These are phyloP conservation scores for Monarcha castaneiventris DNA, from an alignment of 2,113 vertebrate species.

Conservation along the genomic window DNA sequence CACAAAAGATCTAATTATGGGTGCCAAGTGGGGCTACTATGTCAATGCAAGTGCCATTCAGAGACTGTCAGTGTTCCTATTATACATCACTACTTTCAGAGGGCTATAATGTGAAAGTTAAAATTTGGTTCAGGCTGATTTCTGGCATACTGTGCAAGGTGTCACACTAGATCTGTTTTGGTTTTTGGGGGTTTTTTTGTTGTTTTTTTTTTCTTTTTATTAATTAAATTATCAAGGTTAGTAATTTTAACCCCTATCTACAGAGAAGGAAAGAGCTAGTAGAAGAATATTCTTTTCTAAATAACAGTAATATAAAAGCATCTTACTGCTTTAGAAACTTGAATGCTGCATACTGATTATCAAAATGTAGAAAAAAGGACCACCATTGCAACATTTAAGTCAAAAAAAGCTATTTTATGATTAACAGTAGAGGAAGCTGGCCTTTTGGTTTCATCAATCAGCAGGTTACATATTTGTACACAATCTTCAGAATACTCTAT, in stretches of 20 bases:
- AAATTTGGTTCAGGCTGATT: slow-evolving; percentile 65
- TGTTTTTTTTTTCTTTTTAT: slow-evolving; percentile 3
- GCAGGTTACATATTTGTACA: background rate
- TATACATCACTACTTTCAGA: slow-evolving; percentile 58
- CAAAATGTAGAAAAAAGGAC: background rate
- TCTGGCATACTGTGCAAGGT: slow-evolving; percentile 44
- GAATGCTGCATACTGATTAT: slow-evolving; percentile 4
- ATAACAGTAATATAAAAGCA: slow-evolving; percentile 13
- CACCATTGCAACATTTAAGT: background rate
- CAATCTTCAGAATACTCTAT: background rate
- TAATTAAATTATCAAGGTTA: slow-evolving; percentile 11
- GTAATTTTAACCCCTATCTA: slow-evolving; percentile 1
- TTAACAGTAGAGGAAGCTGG: background rate
- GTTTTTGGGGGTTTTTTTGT: too few relatives aligned
- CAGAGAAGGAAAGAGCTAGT: background rate
- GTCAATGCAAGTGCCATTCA: slow-evolving; percentile 48
- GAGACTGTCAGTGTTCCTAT: slow-evolving; percentile 38
- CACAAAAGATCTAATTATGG: slow-evolving; percentile 70
- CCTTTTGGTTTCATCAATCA: background rate
- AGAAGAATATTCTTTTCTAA: background rate
- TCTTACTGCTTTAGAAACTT: slow-evolving; percentile 23
- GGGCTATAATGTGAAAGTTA: slow-evolving; percentile 46
- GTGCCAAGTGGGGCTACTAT: slow-evolving; percentile 43
- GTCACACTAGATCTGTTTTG: background rate
- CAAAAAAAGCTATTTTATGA: background rate